Conservation (phyloP, 2,888 invertebrate species). For the Diarsia dahlii region DNA sequence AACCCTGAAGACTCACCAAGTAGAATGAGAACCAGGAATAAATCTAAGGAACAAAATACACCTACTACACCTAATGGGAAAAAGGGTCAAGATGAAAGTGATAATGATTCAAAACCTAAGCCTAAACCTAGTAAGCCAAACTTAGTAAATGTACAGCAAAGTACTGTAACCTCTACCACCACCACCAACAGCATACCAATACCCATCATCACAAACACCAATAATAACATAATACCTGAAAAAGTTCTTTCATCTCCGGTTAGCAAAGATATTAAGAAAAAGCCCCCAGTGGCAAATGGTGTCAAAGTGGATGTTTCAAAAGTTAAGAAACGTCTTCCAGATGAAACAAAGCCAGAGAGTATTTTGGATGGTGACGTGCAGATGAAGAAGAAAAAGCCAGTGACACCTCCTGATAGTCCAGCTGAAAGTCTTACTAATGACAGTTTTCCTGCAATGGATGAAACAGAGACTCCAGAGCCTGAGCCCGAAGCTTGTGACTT, state of each 20-base stretch:
- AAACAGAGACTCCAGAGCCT: constrained; percentile 90
- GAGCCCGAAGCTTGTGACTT: constrained; percentile 88
- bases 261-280: constrained; percentile 86
- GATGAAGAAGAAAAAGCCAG: constrained; percentile 89
- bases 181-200: constrained; percentile 74
- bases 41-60: constrained; percentile 94
- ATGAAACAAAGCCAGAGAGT: constrained; percentile 90
- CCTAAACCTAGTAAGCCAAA: constrained; percentile 80
- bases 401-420: constrained; percentile 93
- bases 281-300: constrained; percentile 81
- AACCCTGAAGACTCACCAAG: constrained; percentile 96
- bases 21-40: constrained; percentile 97
- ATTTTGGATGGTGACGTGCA: constrained; percentile 91
- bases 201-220: constrained; percentile 71
- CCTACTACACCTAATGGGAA: constrained; percentile 88
- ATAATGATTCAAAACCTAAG: constrained; percentile 86
- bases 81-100: constrained; percentile 88
- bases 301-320: constrained; percentile 88
- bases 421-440: constrained; percentile 96
- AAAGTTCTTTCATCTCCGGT: constrained; percentile 85
- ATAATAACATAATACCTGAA: constrained; percentile 82
- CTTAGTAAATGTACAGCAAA: constrained; percentile 71
- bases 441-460: constrained; percentile 95
- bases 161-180: constrained; percentile 64
- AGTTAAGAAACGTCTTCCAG: constrained; percentile 91